Percentiles rank a stretch among this genome's conserved stretches.
Evolutionary conservation across 1,140 invertebrate genomes (phyloP).

Genomic region (Asobara japonica): DNA sequence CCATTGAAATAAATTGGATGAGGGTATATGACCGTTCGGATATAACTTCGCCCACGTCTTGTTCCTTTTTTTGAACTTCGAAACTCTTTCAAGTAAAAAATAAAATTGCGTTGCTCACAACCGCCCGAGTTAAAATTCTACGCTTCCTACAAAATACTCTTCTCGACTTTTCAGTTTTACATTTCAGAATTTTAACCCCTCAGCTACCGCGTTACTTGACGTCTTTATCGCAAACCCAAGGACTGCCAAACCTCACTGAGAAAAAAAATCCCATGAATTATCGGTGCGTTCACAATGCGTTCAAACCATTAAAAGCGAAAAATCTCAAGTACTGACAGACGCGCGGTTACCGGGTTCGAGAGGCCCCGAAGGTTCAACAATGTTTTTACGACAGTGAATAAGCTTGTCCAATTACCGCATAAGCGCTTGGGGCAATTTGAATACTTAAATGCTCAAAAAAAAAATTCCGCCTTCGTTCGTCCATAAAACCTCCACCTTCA

Average conservation of each 20-base stretch:
- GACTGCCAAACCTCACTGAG: not conserved
- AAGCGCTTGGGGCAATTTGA: not conserved
- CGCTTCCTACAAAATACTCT: no score
- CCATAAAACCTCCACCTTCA: slow-evolving; percentile 14
- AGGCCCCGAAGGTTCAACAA: not conserved
- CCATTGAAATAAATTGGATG: no score
- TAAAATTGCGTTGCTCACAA: no score
- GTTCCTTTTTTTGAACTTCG: no score
- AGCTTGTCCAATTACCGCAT: slow-evolving; percentile 3
- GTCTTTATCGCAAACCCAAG: not conserved
- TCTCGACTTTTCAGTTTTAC: not conserved
- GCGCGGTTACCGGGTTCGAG: not conserved
- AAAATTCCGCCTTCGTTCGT: not conserved
- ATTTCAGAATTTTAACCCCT: not conserved
- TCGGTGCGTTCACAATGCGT: not conserved
- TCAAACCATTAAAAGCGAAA: not conserved
- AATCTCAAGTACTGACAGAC: not conserved
- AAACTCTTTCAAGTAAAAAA: no score
- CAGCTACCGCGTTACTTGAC: not conserved
- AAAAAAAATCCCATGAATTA: not conserved
- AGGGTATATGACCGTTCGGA: no score
- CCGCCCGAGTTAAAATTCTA: no score
- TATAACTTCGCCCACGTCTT: no score
- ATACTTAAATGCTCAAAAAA: not conserved
- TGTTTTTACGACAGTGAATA: not conserved